These are phyloP conservation scores for Cynaeus angustus DNA, from an alignment of 2,888 invertebrate genomes.

Conservation along the genomic window DNA sequence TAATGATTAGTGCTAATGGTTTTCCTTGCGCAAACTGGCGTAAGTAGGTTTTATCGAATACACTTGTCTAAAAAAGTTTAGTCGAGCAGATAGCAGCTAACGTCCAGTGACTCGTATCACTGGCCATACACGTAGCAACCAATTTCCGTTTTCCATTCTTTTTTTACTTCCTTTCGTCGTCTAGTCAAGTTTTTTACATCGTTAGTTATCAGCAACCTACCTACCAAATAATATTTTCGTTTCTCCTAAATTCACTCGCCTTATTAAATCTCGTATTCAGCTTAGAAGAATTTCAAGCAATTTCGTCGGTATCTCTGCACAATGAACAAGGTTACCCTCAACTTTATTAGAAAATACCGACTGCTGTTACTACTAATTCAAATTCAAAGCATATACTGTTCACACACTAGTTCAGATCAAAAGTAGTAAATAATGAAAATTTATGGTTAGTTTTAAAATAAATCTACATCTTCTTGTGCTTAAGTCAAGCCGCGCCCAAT, in stretches of 20 bases:
- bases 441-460: conserved; percentile 46
- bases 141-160: conserved; percentile 64
- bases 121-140: conserved; percentile 63
- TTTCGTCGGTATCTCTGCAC: conserved; percentile 1
- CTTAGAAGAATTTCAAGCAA: conserved; percentile 20
- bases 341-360: conserved; percentile 10
- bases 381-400: conserved; percentile 23
- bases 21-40: conserved; percentile 40
- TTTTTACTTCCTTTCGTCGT: conserved; percentile 61
- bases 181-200: conserved; percentile 55
- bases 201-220: conserved; percentile 53
- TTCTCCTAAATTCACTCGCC: conserved; percentile 24
- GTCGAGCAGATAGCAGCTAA: conserved; percentile 44
- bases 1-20: conserved; percentile 50
- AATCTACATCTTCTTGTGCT: conserved; percentile 30
- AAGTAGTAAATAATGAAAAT: conserved; percentile 47
- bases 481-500: conserved; percentile 31
- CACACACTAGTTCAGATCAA: conserved; percentile 33
- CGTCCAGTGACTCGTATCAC: conserved; percentile 59
- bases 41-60: conserved; percentile 51
- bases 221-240: conserved; percentile 49
- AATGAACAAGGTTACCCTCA: conserved; percentile 2
- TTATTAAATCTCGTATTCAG: conserved; percentile 39
- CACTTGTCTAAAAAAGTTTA: conserved; percentile 46
- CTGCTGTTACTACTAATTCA: conserved; percentile 23